A percentile compares a stretch with the other conserved stretches of the same genome.
phyloP scores from a whole-genome alignment of 2,888 invertebrate species.

The Coelopa pilipes region DNA sequence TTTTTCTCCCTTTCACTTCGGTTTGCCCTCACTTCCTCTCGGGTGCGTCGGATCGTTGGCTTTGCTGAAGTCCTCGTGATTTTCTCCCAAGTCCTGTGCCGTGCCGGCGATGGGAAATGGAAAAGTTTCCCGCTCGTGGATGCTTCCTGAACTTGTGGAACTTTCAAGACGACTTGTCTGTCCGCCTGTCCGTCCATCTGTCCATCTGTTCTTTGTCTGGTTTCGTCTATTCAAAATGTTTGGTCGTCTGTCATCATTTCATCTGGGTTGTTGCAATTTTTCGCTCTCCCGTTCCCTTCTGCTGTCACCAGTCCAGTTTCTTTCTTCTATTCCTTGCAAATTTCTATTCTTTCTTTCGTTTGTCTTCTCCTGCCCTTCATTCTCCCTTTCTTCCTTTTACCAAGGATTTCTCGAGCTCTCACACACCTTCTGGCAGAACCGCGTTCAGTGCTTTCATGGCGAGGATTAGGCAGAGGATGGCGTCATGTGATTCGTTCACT shows the following conservation, averaged over 20 bases:
- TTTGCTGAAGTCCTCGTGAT: not conserved
- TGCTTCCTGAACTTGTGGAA: not conserved
- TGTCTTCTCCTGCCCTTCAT: too few species aligned
- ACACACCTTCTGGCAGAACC: too few species aligned
- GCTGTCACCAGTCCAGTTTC: too few species aligned
- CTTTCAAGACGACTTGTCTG: not conserved
- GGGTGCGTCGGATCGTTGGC: too few species aligned
- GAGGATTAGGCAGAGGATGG: conserved; percentile 57
- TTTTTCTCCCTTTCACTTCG: conserved; percentile 23
- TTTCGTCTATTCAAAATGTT: not conserved
- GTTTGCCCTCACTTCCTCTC: not conserved
- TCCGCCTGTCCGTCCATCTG: not conserved
- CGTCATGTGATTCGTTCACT: conserved; percentile 57
- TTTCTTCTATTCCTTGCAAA: too few species aligned
- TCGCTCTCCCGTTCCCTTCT: too few species aligned
- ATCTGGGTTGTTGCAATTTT: too few species aligned
- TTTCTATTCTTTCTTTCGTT: too few species aligned
- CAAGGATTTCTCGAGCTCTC: too few species aligned
- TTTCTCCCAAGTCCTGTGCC: conserved; percentile 39
- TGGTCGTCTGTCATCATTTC: too few species aligned
- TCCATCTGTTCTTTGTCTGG: not conserved
- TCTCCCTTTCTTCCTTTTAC: too few species aligned
- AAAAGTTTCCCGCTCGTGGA: conserved; percentile 51
- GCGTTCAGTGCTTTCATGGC: conserved; percentile 31
- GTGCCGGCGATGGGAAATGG: conserved; percentile 58